Conservation (phyloP, 2,113 vertebrate species). For the Poeciliopsis retropinna region DNA sequence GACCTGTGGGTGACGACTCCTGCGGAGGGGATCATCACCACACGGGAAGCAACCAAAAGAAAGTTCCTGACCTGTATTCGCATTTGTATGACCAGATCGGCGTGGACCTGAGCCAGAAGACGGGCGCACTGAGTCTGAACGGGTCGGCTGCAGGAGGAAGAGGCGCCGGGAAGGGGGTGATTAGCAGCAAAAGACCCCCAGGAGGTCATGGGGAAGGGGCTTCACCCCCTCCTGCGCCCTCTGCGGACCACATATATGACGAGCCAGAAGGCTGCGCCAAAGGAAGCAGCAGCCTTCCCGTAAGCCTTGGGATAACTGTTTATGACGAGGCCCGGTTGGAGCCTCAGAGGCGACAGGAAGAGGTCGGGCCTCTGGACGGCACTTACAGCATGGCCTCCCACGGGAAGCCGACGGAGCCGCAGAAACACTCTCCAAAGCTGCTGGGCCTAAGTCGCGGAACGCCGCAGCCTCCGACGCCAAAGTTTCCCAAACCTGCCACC, state of each 20-base stretch:
- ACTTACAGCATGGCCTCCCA: constrained; percentile 28
- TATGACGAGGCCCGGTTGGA: constrained; percentile 83
- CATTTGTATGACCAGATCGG: constrained; percentile 82
- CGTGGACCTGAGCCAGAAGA: constrained; percentile 70
- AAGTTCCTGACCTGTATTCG: constrained; percentile 66
- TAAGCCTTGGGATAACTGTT: constrained; percentile 45
- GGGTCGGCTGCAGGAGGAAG: constrained; percentile 28
- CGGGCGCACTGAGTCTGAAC: constrained; percentile 61
- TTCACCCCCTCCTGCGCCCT: neutral
- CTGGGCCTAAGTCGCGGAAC: constrained; percentile 36
- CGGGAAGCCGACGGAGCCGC: constrained; percentile 73
- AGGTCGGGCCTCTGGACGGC: constrained; percentile 14
- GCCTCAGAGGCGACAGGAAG: constrained; percentile 68
- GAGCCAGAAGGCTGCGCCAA: constrained; percentile 88
- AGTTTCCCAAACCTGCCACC: constrained; percentile 81
- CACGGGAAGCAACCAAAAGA: constrained; percentile 37
- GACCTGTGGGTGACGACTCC: constrained; percentile 64
- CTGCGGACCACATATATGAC: constrained; percentile 90
- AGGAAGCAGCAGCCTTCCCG: neutral
- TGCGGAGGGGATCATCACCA: constrained; percentile 38
- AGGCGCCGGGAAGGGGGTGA: constrained; percentile 5
- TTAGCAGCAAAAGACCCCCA: constrained; percentile 34
- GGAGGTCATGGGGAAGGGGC: constrained; percentile 51
- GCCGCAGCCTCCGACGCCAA: constrained; percentile 38
- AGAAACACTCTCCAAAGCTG: constrained; percentile 75